Base-by-base conservation (phyloP, 2,113 vertebrate genomes). In the Agapornis roseicollis region DNA sequence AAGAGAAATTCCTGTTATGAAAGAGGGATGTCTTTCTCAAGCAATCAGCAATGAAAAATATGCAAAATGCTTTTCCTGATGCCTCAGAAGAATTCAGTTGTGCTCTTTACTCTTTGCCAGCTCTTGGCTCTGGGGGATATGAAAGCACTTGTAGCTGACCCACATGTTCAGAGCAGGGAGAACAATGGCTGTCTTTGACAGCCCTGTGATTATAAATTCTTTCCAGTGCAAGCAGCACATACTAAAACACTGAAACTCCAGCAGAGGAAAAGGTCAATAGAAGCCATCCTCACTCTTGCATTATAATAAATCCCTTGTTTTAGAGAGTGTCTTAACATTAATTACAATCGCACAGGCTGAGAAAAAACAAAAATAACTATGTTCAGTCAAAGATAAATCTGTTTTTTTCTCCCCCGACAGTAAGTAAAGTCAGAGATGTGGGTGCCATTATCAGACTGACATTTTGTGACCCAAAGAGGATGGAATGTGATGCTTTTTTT, bases 111-210 rank as follows among this genome's bases (percentile, higher is more conserved):
- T 95, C 95, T 95, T 88, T 91, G 97, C 97, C 98, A 98, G 97
- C 97, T 97, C 97, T 89, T 97, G 97, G 97, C 97, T 97, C 97
- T 97, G 97, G 98, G 98, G 98, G 96, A 98, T 98, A 97, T 97
- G 97, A 97, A 97, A 96, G 97, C 97, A 97, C 97, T 98, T 97
- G 97, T 97, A 97, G 97, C 98, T 98, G 98, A 98, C 98, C 98
- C 98, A 98, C 98, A 98, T 97, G 98, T 97, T 98, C 95, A 92
- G 97, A 96, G 97, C 96, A 88, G 79, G 49, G 95, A 97, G 97
- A 98, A 98, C 98, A 98, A 98, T 98, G 98, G 97, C 79, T 91
- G 97, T 95, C 98, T 99, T 98, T 98, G 97, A 98, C 97, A 97
- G 98, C 83, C 97, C 97, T 93, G 96, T 97, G 97, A 98, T 98